Evolutionary conservation across 2,113 vertebrate genomes (phyloP).

Genomic region (Cheilinus undulatus): DNA sequence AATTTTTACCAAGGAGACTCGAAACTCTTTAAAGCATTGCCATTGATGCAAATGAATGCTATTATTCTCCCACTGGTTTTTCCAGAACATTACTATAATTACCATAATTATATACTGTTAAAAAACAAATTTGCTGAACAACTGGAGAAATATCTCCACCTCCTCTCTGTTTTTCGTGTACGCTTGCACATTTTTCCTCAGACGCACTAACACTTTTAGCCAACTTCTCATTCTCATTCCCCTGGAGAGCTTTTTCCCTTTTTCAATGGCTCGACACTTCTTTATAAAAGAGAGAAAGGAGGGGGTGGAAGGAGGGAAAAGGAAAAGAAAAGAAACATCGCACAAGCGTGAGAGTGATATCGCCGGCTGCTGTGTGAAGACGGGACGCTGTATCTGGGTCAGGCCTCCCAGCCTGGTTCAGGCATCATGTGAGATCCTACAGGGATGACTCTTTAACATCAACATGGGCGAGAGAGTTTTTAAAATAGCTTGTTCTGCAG

Average conservation of each 20-base stretch:
- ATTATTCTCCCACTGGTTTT: conserved; percentile 60
- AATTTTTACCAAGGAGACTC: conserved; percentile 71
- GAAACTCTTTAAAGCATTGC: conserved; percentile 62
- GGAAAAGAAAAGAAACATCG: conserved; percentile 12
- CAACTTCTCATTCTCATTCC: conserved; percentile 47
- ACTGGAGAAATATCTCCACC: conserved; percentile 41
- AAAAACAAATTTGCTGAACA: conserved; percentile 42
- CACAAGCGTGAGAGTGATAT: conserved; percentile 38
- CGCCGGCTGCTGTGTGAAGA: conserved; percentile 46
- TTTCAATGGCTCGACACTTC: conserved; percentile 12
- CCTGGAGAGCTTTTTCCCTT: conserved; percentile 44
- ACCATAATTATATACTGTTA: conserved; percentile 66
- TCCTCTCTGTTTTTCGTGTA: conserved; percentile 30
- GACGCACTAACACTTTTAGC: conserved; percentile 35
- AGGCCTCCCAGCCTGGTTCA: conserved; percentile 64
- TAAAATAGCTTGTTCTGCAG: conserved; percentile 57
- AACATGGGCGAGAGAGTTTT: conserved; percentile 43
- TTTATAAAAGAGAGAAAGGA: background rate
- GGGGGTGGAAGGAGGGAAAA: background rate
- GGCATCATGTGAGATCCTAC: conserved; percentile 40
- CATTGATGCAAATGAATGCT: conserved; percentile 67
- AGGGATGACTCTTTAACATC: conserved; percentile 57
- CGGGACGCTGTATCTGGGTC: conserved; percentile 74
- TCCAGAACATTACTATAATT: conserved; percentile 67
- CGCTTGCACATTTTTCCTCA: conserved; percentile 50